Base-by-base conservation (phyloP, 2,797 vertebrate species). In the Decapterus maruadsi region DNA sequence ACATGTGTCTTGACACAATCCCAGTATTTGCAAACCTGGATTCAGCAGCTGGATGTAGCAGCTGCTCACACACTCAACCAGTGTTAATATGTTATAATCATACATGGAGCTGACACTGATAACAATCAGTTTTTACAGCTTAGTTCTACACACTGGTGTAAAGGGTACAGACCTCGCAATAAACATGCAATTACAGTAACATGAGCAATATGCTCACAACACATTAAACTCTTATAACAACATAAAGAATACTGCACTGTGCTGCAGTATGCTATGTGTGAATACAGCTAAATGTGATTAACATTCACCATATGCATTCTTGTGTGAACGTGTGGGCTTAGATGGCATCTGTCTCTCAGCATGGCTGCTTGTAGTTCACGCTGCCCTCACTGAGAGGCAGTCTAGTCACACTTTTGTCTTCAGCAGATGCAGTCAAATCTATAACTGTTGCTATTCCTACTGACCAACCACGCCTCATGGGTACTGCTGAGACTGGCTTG, bases 351-450 rank as follows among this genome's bases (percentile, higher is more conserved):
- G 48, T 4, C 14, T 10, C 42, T 19, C 0, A 8, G 31, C 8
- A 4, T 1, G 26, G 2, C 56, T 64, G 34, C 38, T 46, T 90
- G 86, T 57, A 87, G 61, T 91, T 84, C 71, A 50, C 71, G n/a
- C 1, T 19, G n/a, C 31, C 5, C 65, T 91, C 93, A 91, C 91
- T 68, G 63, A 38, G 78, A 29, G 93, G 90, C 91, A 92, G 80
- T 90, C 66, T 62, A 85, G 53, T 71, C 77, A 67, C 76, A 86
- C 72, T 50, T 71, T 65, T 83, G 31, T 71, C 63, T 54, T n/a
- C 13, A 56, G 29, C 36, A n/a, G 8, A n/a, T 3, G 10, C 54
- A 61, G 64, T 45, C 22, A 46, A 58, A 57, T 67, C 68, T 13
- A 53, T 50, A 62, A 62, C 46, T 73, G 54, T 71, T 77, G 62